A percentile compares a stretch with the other conserved stretches of the same genome.
These are phyloP conservation scores for Poecilia picta DNA, from an alignment of 2,797 vertebrate genomes.

Conservation along the genomic window DNA sequence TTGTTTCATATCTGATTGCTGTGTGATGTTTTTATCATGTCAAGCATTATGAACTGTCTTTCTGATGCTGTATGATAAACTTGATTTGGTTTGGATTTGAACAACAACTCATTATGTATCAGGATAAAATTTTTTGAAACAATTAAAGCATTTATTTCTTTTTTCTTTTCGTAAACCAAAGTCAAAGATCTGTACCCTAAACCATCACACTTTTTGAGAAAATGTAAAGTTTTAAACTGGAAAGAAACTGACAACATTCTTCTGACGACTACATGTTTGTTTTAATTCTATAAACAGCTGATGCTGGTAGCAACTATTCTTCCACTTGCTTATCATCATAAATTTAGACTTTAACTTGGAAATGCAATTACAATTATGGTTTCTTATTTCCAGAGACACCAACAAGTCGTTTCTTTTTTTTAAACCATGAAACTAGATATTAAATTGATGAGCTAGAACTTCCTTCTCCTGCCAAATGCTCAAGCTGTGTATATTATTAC, in stretches of 20 bases:
- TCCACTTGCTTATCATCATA: neutral
- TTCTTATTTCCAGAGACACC: neutral
- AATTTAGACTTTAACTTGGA: neutral
- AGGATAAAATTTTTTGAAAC: neutral
- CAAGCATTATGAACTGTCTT: no score
- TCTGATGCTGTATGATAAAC: no score
- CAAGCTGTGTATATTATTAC: conserved; percentile 60
- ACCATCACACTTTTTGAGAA: neutral
- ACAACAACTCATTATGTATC: neutral
- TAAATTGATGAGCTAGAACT: neutral
- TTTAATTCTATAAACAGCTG: neutral
- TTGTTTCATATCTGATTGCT: no score
- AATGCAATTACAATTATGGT: neutral
- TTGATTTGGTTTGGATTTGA: no score
- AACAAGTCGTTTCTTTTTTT: neutral
- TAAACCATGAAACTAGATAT: conserved; percentile 28
- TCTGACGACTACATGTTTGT: neutral
- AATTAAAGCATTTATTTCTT: neutral
- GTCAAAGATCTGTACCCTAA: neutral
- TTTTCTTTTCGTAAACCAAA: neutral
- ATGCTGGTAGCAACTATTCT: neutral
- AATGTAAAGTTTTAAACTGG: neutral
- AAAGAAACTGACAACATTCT: neutral
- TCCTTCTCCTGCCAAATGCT: conserved; percentile 38
- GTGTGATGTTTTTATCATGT: no score